A percentile compares a stretch with the other conserved stretches of the same genome.
These are phyloP conservation scores for Psittacula echo DNA, from an alignment of 2,797 vertebrate species.

Conservation along the genomic window DNA sequence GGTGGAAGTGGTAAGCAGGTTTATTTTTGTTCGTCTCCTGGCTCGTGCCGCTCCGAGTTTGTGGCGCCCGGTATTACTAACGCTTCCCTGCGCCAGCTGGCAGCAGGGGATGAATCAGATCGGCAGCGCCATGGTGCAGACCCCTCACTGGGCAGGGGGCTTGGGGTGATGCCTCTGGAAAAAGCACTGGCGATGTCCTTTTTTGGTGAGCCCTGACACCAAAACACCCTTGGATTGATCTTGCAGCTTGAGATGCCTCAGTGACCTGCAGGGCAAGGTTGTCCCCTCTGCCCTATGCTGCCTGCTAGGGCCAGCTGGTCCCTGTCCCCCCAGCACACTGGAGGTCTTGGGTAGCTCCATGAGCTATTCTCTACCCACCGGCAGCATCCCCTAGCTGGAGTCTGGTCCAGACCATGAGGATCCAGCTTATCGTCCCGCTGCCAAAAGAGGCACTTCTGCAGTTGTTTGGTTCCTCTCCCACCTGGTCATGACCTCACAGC, in stretches of 20 bases:
- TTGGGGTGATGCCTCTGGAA: not conserved
- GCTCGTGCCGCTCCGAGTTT: conserved; percentile 18
- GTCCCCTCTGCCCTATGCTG: not conserved
- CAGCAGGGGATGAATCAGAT: conserved; percentile 44
- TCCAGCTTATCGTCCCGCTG: not conserved
- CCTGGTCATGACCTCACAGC: not conserved
- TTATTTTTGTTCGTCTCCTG: conserved; percentile 57
- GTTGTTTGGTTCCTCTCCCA: not conserved
- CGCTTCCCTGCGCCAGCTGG: conserved; percentile 49
- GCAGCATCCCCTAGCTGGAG: not conserved
- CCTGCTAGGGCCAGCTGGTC: fast-evolving
- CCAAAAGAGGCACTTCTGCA: not conserved
- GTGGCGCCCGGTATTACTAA: conserved; percentile 19
- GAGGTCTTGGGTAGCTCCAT: not conserved
- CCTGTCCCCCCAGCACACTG: not conserved
- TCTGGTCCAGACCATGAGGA: not conserved
- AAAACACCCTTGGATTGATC: not conserved
- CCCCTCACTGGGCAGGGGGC: not conserved
- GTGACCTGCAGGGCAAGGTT: not conserved
- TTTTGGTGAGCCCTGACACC: not conserved
- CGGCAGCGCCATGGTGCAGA: not conserved
- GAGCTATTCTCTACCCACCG: not conserved
- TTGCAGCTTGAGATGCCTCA: not conserved
- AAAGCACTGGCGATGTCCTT: not conserved
- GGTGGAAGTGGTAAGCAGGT: conserved; percentile 56